Conservation (phyloP, 2,113 vertebrate genomes). For the Siphamia tubifer region DNA sequence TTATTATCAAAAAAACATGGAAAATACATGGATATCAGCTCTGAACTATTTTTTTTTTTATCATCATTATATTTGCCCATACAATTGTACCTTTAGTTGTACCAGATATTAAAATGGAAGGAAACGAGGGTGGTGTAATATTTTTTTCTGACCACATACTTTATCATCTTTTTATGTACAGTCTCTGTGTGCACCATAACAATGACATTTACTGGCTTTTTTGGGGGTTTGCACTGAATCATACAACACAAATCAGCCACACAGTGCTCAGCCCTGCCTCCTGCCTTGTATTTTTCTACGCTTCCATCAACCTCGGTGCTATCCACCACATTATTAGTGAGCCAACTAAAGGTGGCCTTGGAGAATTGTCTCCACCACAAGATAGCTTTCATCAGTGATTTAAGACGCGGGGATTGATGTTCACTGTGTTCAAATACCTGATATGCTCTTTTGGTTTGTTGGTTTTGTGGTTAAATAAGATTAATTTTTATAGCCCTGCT, state of each 20-base stretch:
- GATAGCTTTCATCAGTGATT: constrained; percentile 29
- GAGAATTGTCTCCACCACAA: constrained; percentile 20
- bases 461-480: neutral
- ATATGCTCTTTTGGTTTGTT: neutral
- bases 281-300: constrained; percentile 8
- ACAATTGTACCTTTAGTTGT: no score
- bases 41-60: no score
- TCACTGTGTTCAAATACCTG: neutral
- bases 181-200: constrained; percentile 9
- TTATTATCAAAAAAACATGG: no score
- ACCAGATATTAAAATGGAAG: no score
- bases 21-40: no score
- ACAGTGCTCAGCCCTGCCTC: constrained; percentile 1
- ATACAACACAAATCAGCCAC: constrained; percentile 31
- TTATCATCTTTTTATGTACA: constrained; percentile 2
- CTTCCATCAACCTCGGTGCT: constrained; percentile 33
- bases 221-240: constrained; percentile 29
- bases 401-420: constrained; percentile 26
- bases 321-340: constrained; percentile 36
- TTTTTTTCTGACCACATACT: no score
- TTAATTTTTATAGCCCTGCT: neutral
- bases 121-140: no score
- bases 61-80: no score
- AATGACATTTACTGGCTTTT: constrained; percentile 14
- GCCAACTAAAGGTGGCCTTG: constrained; percentile 40